Evolutionary conservation across 2,888 invertebrate genomes (phyloP), one percentile per base, ranked within the genome.

Genomic region (Nysson spinosus): DNA sequence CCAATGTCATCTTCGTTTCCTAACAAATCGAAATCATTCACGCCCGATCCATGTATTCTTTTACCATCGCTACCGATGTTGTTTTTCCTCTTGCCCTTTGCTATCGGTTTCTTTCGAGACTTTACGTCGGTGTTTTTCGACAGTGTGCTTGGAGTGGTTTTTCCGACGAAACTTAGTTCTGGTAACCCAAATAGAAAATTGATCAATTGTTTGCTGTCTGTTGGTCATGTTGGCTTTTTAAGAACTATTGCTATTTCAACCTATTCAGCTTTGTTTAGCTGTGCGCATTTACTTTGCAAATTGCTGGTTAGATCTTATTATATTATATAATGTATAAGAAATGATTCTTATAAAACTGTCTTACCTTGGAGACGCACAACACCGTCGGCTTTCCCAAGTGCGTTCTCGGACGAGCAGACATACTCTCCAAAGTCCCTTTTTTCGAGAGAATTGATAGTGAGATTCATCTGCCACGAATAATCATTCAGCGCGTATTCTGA

Each of bases 321-420:
- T n/a, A n/a, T n/a, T n/a, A n/a, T n/a, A n/a, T n/a, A n/a, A n/a
- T 35, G 7, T 43, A 26, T 9, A 16, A 26, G 17, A 11, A 60
- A 55, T 32, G 16, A 22, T 17, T 24, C 49, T 34, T 40, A 16
- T 17, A 37, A 22, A 5, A n/a, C 24, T 28, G 9, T 16, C 34
- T 56, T 77, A 95, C 96, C 95, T 91, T 95, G 94, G 76, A 96
- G 89, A 84, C 94, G 91, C 82, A 96, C 93, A 81, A 91, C 90
- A 49, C 93, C 94, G 85, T 95, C 95, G 77, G 93, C 92, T 87
- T 93, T 95, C 22, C 96, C 96, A 44, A 95, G 89, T 30, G 94
- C 94, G 87, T 96, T 96, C 69, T 93, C 93, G 43, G 95, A 94
- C 34, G 93, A 92, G 84, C 96, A 96, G 63, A 92, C 91, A 87